A percentile compares a stretch with the other conserved stretches of the same genome.
phyloP scores from a whole-genome alignment of 2,797 vertebrate species.

The Gallinago stenura region DNA sequence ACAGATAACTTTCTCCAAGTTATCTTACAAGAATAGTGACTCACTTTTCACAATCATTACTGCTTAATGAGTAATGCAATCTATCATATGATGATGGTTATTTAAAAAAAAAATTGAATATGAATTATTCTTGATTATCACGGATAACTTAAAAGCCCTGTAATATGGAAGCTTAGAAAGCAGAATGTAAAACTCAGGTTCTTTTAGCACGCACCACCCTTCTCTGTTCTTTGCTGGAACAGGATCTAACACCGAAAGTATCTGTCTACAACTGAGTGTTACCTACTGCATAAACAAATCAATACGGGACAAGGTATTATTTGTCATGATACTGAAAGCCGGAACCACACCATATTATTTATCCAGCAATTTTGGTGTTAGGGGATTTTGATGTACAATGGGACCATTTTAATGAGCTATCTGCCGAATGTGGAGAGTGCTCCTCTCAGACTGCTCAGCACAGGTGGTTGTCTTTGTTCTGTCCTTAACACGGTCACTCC shows the following conservation, averaged over 20 bases:
- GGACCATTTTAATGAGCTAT: accelerated
- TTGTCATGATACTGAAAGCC: background rate
- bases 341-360: background rate
- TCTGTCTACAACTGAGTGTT: background rate
- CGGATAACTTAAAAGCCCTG: background rate
- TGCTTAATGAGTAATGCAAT: background rate
- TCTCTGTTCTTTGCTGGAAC: background rate
- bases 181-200: background rate
- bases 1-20: background rate
- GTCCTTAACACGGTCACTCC: accelerated
- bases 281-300: background rate
- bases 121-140: background rate
- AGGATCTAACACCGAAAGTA: background rate
- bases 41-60: background rate
- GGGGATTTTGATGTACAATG: accelerated
- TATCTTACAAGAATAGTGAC: background rate
- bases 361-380: background rate
- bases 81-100: background rate
- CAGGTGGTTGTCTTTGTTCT: no score
- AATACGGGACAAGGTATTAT: accelerated
- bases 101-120: background rate
- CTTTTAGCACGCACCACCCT: background rate
- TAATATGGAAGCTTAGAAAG: background rate
- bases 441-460: background rate
- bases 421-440: accelerated